phyloP scores from a whole-genome alignment of 2,113 vertebrate species.

The Hippotragus niger region DNA sequence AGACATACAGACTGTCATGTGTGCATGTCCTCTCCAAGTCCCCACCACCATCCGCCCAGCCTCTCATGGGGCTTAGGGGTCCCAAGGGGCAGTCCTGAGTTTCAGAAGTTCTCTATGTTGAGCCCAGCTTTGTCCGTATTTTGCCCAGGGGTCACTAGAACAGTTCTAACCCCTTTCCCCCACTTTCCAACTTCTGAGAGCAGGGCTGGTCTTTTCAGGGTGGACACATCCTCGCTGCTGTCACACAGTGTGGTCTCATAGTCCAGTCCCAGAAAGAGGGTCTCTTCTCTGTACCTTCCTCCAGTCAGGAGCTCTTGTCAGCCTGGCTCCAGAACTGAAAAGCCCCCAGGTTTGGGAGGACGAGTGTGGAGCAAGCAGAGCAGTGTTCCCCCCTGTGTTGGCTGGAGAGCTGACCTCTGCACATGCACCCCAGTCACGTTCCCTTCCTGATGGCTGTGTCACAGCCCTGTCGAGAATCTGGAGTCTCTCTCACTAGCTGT shows the following conservation, averaged over 20 bases:
- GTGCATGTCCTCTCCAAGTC: neutral
- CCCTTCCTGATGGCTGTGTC: neutral
- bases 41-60: neutral
- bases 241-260: neutral
- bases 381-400: fast-evolving
- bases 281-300: neutral
- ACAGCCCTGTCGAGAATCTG: neutral
- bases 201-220: neutral
- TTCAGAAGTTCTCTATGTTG: neutral
- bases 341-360: neutral
- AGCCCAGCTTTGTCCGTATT: neutral
- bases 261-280: neutral
- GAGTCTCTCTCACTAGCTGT: neutral
- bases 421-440: neutral
- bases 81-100: neutral
- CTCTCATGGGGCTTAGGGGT: neutral
- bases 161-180: neutral
- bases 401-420: neutral
- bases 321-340: neutral
- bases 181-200: neutral
- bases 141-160: neutral
- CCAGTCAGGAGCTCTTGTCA: neutral
- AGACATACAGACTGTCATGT: neutral
- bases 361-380: neutral
- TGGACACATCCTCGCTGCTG: neutral